phyloP scores from a whole-genome alignment of 2,113 vertebrate species.

The Odocoileus virginianus region DNA sequence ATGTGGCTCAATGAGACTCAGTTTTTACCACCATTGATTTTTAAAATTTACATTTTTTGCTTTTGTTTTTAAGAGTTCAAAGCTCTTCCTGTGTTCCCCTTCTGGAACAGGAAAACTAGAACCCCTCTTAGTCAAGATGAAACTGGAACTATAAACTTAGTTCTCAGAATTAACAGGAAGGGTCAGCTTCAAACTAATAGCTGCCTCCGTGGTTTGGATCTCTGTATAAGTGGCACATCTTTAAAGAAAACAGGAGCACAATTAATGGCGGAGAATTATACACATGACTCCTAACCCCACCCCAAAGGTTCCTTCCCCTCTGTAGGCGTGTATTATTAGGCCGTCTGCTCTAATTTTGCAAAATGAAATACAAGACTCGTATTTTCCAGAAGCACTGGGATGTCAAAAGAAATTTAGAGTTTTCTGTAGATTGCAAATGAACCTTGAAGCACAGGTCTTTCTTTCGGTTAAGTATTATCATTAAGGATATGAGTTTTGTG shows the following conservation, averaged over 20 bases:
- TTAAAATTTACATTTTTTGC: background rate
- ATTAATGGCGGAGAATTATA: background rate
- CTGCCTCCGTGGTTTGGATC: background rate
- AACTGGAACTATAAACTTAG: background rate
- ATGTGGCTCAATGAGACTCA: background rate
- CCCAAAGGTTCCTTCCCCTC: background rate
- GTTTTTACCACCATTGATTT: background rate
- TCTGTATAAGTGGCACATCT: background rate
- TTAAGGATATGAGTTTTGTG: slow-evolving; percentile 56
- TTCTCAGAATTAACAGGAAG: background rate
- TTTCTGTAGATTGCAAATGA: slow-evolving; percentile 48
- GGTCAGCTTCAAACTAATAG: background rate
- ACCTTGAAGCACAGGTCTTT: slow-evolving; percentile 53
- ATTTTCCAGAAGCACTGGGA: slow-evolving; percentile 43
- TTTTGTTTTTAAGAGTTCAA: background rate
- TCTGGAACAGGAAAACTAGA: slow-evolving; percentile 3
- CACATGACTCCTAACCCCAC: background rate
- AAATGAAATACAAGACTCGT: slow-evolving; percentile 35
- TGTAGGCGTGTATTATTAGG: background rate
- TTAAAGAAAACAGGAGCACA: background rate
- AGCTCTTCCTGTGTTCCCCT: background rate
- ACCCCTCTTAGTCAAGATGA: background rate
- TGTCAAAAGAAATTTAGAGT: slow-evolving; percentile 58
- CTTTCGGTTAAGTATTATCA: slow-evolving; percentile 50
- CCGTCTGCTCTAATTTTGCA: slow-evolving; percentile 42